Percentiles rank a stretch among this genome's conserved stretches.
These are phyloP conservation scores for Brachionus rubens DNA, from an alignment of 1,140 invertebrate genomes.

Conservation along the genomic window DNA sequence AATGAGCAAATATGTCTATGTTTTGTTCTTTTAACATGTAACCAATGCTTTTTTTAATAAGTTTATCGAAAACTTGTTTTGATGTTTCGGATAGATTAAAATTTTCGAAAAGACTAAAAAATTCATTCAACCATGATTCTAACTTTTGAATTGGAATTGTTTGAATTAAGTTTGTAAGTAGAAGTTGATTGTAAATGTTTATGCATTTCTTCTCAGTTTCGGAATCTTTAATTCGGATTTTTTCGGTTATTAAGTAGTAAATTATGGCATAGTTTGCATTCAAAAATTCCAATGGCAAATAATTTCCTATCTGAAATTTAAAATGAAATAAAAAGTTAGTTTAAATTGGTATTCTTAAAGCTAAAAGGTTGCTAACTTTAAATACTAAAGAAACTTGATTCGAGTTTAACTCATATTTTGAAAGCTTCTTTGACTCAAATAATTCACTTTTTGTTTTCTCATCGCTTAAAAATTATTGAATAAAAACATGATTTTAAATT, in stretches of 20 bases:
- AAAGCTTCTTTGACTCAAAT: neutral
- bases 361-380: no score
- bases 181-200: neutral
- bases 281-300: conserved; percentile 6
- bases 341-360: no score
- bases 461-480: neutral
- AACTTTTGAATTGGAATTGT: neutral
- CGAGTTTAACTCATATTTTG: neutral
- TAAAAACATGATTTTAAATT: neutral
- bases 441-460: neutral
- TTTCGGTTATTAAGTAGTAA: neutral
- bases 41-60: neutral
- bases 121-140: conserved; percentile 15
- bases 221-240: neutral
- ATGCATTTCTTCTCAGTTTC: neutral
- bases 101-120: neutral
- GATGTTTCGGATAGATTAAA: neutral
- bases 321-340: neutral
- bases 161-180: neutral
- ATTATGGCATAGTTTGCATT: conserved; percentile 6
- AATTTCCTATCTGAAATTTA: neutral
- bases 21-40: conserved; percentile 15
- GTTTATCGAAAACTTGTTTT: neutral
- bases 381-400: neutral
- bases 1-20: neutral